Conservation (phyloP, 2,888 invertebrate genomes). For the Heliconius aoede region DNA sequence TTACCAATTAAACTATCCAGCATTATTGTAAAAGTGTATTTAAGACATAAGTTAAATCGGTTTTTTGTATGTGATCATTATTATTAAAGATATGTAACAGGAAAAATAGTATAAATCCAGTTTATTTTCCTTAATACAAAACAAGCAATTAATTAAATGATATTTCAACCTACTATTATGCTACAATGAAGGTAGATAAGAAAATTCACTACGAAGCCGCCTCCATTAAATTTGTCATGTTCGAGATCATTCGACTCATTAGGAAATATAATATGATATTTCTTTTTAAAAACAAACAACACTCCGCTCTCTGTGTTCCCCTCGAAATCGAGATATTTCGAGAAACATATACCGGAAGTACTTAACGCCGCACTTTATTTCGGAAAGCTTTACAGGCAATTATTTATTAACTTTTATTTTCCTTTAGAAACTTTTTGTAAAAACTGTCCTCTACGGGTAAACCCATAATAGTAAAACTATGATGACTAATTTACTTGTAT, state of each 20-base stretch:
- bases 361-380: neutral
- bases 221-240: neutral
- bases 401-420: constrained; percentile 24
- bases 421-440: constrained; percentile 33
- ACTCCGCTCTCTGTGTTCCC: too few species aligned
- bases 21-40: neutral
- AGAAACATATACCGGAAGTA: neutral
- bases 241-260: neutral
- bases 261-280: too few species aligned
- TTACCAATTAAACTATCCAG: too few species aligned
- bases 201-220: neutral
- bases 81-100: constrained; percentile 6
- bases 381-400: neutral
- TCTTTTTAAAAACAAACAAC: too few species aligned
- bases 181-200: neutral
- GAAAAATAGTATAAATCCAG: neutral
- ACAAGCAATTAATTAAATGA: neutral
- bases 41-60: neutral
- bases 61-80: neutral
- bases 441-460: constrained; percentile 39
- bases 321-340: too few species aligned
- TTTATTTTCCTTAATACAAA: neutral
- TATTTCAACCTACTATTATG: neutral
- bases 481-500: constrained; percentile 43
- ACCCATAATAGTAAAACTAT: constrained; percentile 32